A percentile compares a stretch with the other conserved stretches of the same genome.
Evolutionary conservation across 2,888 invertebrate genomes (phyloP).

Genomic region (Sarcophaga variegata): DNA sequence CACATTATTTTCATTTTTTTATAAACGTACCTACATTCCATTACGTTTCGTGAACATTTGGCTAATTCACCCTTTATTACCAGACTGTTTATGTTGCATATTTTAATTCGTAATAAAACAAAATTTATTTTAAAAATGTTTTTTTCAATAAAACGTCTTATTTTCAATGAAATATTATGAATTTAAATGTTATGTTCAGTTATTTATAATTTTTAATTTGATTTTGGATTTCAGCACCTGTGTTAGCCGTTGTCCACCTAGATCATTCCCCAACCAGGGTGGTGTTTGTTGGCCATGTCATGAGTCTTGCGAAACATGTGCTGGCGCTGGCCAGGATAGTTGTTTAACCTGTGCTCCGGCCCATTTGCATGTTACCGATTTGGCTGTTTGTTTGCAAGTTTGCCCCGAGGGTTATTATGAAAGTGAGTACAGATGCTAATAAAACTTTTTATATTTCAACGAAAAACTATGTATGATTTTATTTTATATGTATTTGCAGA

Average conservation of each 20-base stretch:
- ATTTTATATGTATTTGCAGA: slow-evolving; percentile 82
- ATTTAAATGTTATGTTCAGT: background rate
- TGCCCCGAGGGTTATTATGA: slow-evolving; percentile 96
- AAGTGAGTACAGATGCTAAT: slow-evolving; percentile 82
- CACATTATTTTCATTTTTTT: too few species aligned
- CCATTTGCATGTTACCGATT: slow-evolving; percentile 91
- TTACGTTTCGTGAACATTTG: too few species aligned
- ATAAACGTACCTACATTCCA: too few species aligned
- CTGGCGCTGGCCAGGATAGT: slow-evolving; percentile 92
- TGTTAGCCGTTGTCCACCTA: slow-evolving; percentile 91
- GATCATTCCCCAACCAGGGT: slow-evolving; percentile 91
- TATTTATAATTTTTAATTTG: background rate
- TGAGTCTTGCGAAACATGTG: slow-evolving; percentile 94
- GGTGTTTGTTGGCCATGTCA: slow-evolving; percentile 93
- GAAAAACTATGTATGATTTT: background rate
- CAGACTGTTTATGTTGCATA: too few species aligned
- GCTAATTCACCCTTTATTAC: too few species aligned
- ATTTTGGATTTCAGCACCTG: slow-evolving; percentile 85
- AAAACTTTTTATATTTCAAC: background rate
- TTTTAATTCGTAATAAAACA: too few species aligned
- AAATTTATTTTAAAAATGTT: too few species aligned
- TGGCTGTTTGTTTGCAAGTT: slow-evolving; percentile 92
- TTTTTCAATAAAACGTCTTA: too few species aligned
- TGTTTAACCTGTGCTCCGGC: slow-evolving; percentile 93
- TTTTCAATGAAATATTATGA: too few species aligned